Percentiles rank a stretch among this genome's conserved stretches.
Conservation (phyloP, 2,888 invertebrate genomes). For the Amiota communis region DNA sequence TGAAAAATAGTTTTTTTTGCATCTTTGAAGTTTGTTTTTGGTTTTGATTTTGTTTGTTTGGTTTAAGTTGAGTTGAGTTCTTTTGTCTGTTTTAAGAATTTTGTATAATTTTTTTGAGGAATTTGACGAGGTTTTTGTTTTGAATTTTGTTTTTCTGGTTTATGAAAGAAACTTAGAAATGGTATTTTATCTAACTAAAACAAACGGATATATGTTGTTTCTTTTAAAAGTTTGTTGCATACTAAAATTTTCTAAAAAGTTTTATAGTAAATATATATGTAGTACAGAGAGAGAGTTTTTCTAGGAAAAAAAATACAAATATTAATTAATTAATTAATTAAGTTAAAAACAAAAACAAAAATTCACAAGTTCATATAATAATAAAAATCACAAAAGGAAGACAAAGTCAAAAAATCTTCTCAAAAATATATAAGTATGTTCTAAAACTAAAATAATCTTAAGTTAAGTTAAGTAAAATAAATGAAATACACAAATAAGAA, state of each 20-base stretch:
- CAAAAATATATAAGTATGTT: too few relatives aligned
- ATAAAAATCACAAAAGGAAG: too few relatives aligned
- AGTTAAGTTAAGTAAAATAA: background rate
- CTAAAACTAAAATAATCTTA: background rate
- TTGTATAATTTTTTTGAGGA: background rate
- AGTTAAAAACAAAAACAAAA: background rate
- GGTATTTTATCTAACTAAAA: background rate
- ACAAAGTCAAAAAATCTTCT: too few relatives aligned
- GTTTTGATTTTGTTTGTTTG: constrained; percentile 29
- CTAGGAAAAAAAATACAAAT: constrained; percentile 10
- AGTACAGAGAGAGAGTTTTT: too few relatives aligned
- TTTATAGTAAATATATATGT: too few relatives aligned
- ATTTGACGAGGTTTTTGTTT: background rate
- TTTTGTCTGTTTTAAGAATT: constrained; percentile 4
- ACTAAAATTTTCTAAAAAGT: too few relatives aligned
- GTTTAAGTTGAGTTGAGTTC: background rate
- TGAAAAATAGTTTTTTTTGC: constrained; percentile 31
- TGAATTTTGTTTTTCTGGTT: background rate
- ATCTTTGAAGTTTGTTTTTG: constrained; percentile 18
- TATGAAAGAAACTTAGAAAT: background rate
- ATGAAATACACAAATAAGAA: constrained; percentile 11
- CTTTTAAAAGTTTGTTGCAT: background rate
- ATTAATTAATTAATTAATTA: constrained; percentile 3
- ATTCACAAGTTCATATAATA: background rate
- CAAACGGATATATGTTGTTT: constrained; percentile 2